A percentile compares a stretch with the other conserved stretches of the same genome.
phyloP scores from a whole-genome alignment of 2,797 vertebrate genomes.

The Trachurus trachurus region DNA sequence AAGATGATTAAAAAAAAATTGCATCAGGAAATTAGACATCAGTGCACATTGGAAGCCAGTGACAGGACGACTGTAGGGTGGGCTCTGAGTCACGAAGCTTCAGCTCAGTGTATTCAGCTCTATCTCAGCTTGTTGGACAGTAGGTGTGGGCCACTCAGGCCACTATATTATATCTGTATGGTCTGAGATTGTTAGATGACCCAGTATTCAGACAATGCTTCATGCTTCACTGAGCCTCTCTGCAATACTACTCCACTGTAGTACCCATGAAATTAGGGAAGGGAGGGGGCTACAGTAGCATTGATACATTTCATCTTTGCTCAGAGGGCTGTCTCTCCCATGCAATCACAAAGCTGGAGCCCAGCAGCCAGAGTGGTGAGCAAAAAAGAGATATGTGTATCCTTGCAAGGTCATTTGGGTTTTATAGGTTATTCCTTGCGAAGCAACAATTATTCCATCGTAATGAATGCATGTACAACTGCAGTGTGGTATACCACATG shows the following conservation, averaged over 20 bases:
- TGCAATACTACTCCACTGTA: constrained; percentile 67
- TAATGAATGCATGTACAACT: constrained; percentile 57
- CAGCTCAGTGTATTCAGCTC: constrained; percentile 64
- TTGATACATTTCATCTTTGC: constrained; percentile 72
- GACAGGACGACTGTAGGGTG: constrained; percentile 13
- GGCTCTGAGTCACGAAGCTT: constrained; percentile 27
- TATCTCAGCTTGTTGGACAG: constrained; percentile 67
- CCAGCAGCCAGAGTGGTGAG: constrained; percentile 42
- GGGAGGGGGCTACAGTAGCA: constrained; percentile 47
- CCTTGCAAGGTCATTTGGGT: constrained; percentile 36
- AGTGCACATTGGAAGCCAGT: neutral
- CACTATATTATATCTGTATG: constrained; percentile 66
- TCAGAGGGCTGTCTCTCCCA: constrained; percentile 52
- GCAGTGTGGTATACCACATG: constrained; percentile 25
- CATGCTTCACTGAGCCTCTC: constrained; percentile 73
- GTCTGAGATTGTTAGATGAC: constrained; percentile 75
- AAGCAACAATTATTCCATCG: constrained; percentile 68
- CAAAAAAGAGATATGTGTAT: constrained; percentile 44
- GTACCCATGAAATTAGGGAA: constrained; percentile 66
- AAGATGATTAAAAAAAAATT: neutral
- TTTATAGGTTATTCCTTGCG: constrained; percentile 61
- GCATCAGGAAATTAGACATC: constrained; percentile 33
- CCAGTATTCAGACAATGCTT: constrained; percentile 69
- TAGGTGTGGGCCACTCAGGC: constrained; percentile 54
- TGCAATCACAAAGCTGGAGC: constrained; percentile 49